Percentiles rank a stretch among this genome's conserved stretches.
These are phyloP conservation scores for Schizaphis graminum DNA, from an alignment of 2,888 invertebrate species.

Conservation along the genomic window DNA sequence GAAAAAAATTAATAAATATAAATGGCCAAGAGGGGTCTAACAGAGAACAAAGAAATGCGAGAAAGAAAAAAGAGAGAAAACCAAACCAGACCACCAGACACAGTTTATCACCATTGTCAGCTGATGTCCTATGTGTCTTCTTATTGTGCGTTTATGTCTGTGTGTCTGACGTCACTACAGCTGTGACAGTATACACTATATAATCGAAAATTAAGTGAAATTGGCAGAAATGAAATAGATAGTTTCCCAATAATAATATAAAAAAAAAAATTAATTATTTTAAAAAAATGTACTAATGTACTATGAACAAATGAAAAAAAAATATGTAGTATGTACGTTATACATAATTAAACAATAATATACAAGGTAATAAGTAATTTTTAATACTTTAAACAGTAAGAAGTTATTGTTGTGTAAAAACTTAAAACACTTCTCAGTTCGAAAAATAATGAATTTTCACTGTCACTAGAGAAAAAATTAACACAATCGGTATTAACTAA, in stretches of 20 bases:
- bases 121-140: constrained; percentile 28
- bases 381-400: background rate
- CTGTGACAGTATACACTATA: background rate
- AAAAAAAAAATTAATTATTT: background rate
- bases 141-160: background rate
- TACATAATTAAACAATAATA: background rate
- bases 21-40: constrained; percentile 44
- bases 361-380: background rate
- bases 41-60: constrained; percentile 40
- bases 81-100: constrained; percentile 39
- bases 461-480: background rate
- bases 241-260: background rate
- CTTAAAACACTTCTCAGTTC: background rate
- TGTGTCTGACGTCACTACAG: constrained; percentile 49
- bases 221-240: constrained; percentile 41
- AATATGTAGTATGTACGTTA: too few relatives aligned
- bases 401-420: background rate
- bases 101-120: constrained; percentile 57
- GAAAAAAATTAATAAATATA: constrained; percentile 55
- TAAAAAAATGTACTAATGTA: background rate
- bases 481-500: background rate
- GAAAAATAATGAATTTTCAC: background rate
- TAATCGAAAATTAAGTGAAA: background rate
- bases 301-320: background rate
- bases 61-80: constrained; percentile 50